phyloP scores from a whole-genome alignment of 2,113 vertebrate species.

The Lophotis ruficrista region DNA sequence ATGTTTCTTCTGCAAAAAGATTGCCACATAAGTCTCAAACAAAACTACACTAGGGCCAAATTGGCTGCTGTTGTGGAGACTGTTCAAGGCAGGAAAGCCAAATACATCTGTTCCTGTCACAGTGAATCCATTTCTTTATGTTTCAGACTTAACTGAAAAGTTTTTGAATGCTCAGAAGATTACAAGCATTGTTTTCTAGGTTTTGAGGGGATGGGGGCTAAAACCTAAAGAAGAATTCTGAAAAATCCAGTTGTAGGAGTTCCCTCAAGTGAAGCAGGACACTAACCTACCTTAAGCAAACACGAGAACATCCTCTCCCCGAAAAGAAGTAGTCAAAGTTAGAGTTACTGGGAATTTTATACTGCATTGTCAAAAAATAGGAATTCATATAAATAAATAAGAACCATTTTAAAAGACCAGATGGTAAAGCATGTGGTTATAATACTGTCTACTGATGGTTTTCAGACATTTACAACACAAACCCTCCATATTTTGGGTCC shows the following conservation, averaged over 20 bases:
- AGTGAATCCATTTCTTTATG: background rate
- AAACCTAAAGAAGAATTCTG: background rate
- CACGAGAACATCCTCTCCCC: background rate
- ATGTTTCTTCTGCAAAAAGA: background rate
- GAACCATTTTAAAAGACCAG: background rate
- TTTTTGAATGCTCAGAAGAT: background rate
- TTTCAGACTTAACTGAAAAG: background rate
- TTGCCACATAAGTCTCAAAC: background rate
- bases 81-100: background rate
- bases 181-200: fast-evolving
- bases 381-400: background rate
- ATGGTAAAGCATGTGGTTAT: background rate
- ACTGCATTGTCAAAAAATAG: background rate
- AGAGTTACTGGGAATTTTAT: background rate
- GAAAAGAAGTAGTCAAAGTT: background rate
- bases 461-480: background rate
- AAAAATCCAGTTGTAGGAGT: background rate
- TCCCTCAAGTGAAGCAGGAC: background rate
- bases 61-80: background rate
- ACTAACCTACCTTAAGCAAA: background rate
- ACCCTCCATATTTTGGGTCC: background rate
- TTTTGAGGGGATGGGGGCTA: background rate
- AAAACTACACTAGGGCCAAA: background rate
- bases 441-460: background rate
- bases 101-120: background rate